Percentiles rank a stretch among this genome's conserved stretches.
phyloP scores from a whole-genome alignment of 2,888 invertebrate genomes.

The Metellina segmentata region DNA sequence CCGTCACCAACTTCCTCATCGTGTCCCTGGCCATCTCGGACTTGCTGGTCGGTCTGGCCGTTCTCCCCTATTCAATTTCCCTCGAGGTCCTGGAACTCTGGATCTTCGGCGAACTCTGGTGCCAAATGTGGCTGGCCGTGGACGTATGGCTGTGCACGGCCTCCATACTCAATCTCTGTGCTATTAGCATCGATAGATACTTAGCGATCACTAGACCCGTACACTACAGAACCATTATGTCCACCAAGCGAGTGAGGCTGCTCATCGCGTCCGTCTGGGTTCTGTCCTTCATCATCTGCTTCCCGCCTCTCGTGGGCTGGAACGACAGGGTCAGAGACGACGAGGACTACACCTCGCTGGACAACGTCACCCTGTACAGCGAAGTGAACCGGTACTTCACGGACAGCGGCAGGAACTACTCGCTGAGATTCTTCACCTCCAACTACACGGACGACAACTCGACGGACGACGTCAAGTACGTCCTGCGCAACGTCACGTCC shows the following conservation, averaged over 20 bases:
- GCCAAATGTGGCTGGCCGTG: conserved; percentile 96
- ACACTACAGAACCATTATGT: conserved; percentile 93
- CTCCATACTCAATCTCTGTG: conserved; percentile 95
- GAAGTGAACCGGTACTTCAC: conserved; percentile 37
- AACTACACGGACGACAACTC: conserved; percentile 61
- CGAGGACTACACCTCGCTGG: conserved; percentile 51
- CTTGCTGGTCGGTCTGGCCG: conserved; percentile 95
- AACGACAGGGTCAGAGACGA: conserved; percentile 84
- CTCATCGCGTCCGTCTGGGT: conserved; percentile 97
- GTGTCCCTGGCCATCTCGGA: conserved; percentile 98
- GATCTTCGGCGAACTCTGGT: conserved; percentile 98
- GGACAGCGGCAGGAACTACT: conserved; percentile 13
- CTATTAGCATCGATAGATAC: conserved; percentile 91
- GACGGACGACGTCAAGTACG: conserved; percentile 49
- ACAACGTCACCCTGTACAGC: conserved; percentile 21
- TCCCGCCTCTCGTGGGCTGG: conserved; percentile 95
- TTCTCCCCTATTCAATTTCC: conserved; percentile 96
- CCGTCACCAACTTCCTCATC: conserved; percentile 97
- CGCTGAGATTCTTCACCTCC: conserved; percentile 25
- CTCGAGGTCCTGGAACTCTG: conserved; percentile 93
- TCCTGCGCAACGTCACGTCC: conserved; percentile 50
- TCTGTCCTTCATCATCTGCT: conserved; percentile 93
- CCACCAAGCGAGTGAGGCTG: conserved; percentile 90
- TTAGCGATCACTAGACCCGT: conserved; percentile 98
- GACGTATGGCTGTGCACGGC: conserved; percentile 99